Percentiles rank a stretch among this genome's conserved stretches.
These are phyloP conservation scores for Coregonus clupeaformis DNA, from an alignment of 2,113 vertebrate genomes.

Conservation along the genomic window DNA sequence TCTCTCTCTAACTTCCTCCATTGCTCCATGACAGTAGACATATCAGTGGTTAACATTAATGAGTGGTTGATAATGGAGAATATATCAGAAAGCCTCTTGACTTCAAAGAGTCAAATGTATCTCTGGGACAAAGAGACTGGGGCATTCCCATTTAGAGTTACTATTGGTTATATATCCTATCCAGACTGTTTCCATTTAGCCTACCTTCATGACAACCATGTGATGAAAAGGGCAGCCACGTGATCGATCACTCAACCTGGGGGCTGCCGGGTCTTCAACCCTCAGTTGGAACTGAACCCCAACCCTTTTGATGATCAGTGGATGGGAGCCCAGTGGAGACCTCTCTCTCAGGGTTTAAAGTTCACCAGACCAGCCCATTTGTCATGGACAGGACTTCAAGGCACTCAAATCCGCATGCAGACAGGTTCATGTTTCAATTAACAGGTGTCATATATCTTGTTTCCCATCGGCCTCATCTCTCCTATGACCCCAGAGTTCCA, in stretches of 20 bases:
- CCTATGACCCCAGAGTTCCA: slow-evolving; percentile 32
- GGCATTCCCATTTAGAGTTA: slow-evolving; percentile 43
- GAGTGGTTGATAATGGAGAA: slow-evolving; percentile 1
- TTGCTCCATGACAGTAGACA: not conserved
- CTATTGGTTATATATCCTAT: slow-evolving; percentile 18
- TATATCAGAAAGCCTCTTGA: not conserved
- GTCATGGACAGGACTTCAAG: slow-evolving; percentile 49
- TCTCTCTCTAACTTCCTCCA: not conserved
- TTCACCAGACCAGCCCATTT: slow-evolving; percentile 47
- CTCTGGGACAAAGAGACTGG: slow-evolving; percentile 14
- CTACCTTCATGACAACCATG: slow-evolving; percentile 56
- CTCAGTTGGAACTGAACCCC: slow-evolving; percentile 51
- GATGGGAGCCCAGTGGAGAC: slow-evolving; percentile 27
- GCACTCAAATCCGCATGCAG: slow-evolving; percentile 33
- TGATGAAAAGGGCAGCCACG: slow-evolving; percentile 59
- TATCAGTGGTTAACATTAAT: slow-evolving; percentile 4
- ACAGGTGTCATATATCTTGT: slow-evolving; percentile 57
- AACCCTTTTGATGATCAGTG: slow-evolving; percentile 34
- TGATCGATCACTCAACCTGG: slow-evolving; percentile 50
- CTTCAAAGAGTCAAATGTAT: slow-evolving; percentile 5
- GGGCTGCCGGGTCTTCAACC: slow-evolving; percentile 57
- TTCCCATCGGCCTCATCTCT: slow-evolving; percentile 31
- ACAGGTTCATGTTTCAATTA: slow-evolving; percentile 54
- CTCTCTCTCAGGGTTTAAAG: slow-evolving; percentile 38
- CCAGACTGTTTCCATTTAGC: slow-evolving; percentile 56